A percentile compares a stretch with the other conserved stretches of the same genome.
phyloP scores from a whole-genome alignment of 2,797 vertebrate species.

The Myotis myotis region DNA sequence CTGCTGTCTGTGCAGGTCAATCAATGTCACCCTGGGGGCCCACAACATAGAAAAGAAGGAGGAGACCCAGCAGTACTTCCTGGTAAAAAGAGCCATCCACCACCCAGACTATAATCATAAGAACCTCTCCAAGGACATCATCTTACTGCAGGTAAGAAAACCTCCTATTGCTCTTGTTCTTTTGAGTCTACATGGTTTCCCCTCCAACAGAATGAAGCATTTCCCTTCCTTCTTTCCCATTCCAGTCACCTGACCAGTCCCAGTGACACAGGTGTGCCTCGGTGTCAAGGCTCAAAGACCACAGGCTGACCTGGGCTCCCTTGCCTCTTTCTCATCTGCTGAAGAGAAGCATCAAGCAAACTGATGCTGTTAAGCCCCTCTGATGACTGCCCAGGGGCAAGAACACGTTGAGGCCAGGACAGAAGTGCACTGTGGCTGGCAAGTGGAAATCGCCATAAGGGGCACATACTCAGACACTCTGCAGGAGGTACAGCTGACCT shows the following conservation, averaged over 20 bases:
- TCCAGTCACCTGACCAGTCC: background rate
- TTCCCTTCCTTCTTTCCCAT: background rate
- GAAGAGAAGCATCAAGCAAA: background rate
- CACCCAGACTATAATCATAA: background rate
- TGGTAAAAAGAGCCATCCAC: background rate
- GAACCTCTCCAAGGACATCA: background rate
- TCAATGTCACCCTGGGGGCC: background rate
- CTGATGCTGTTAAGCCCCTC: background rate
- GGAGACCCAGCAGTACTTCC: background rate
- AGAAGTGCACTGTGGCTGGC: slow-evolving; percentile 53
- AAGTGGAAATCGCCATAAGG: accelerated
- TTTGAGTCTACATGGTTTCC: accelerated
- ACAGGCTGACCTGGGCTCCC: background rate
- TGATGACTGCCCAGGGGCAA: accelerated
- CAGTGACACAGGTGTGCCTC: background rate
- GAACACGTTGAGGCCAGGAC: background rate
- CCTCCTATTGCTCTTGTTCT: background rate
- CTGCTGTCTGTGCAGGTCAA: background rate
- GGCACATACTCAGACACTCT: accelerated
- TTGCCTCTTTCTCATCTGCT: slow-evolving; percentile 37
- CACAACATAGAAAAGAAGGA: background rate
- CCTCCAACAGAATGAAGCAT: background rate
- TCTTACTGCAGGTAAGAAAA: background rate
- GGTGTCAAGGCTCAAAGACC: accelerated
- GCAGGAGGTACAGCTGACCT: background rate